Evolutionary conservation across 2,888 invertebrate genomes (phyloP).

Genomic region (Portevinia maculata): DNA sequence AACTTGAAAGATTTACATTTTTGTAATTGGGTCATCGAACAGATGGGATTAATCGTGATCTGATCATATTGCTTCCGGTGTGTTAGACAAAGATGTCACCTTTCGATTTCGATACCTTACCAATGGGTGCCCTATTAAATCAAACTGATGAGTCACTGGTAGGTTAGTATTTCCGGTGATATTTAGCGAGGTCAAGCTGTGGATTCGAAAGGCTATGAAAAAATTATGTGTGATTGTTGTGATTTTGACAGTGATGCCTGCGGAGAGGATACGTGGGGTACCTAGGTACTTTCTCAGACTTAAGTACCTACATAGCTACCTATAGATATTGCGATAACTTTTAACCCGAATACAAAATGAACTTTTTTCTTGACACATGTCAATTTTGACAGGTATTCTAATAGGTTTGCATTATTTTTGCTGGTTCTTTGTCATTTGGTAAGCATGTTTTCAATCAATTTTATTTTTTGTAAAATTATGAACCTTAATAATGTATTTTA

Average conservation of each 20-base stretch:
- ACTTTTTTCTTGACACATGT: too few species aligned
- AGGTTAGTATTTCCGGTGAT: slow-evolving; percentile 44
- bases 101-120: slow-evolving; percentile 14
- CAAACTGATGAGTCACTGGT: slow-evolving; percentile 8
- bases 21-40: slow-evolving; percentile 29
- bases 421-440: too few species aligned
- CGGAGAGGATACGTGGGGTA: neutral
- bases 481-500: too few species aligned
- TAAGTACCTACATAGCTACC: too few species aligned
- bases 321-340: too few species aligned
- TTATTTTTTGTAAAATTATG: too few species aligned
- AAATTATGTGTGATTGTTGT: neutral
- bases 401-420: too few species aligned
- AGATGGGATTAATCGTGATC: neutral
- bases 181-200: slow-evolving; percentile 18
- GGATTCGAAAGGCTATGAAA: slow-evolving; percentile 13
- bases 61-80: slow-evolving; percentile 23
- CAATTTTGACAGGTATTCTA: too few species aligned
- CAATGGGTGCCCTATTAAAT: neutral
- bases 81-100: slow-evolving; percentile 8
- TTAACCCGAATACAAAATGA: too few species aligned
- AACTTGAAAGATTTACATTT: slow-evolving; percentile 11
- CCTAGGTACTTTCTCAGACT: slow-evolving; percentile 8
- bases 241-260: slow-evolving; percentile 4
- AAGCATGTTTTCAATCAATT: too few species aligned